Conservation (phyloP, 30 jellyfish, hydroid and myxozoan species). For the Chironex yamaguchii region DNA sequence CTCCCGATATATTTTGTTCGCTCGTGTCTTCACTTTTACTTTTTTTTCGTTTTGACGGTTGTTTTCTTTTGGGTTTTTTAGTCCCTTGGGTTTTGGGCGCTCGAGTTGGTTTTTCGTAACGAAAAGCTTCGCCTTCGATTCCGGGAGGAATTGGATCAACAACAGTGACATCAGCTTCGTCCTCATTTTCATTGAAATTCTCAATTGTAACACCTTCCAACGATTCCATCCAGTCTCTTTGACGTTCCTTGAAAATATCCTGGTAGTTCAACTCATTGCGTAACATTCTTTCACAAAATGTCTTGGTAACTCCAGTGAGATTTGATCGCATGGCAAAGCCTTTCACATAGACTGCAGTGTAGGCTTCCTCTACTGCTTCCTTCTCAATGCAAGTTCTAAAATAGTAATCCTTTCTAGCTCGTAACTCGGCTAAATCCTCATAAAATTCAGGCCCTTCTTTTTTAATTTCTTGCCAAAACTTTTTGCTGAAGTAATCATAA, state of each 20-base stretch:
- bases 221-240: slow-evolving; percentile 3
- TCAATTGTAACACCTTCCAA: slow-evolving; percentile 86
- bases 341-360: slow-evolving; percentile 83
- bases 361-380: slow-evolving; percentile 91
- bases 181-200: slow-evolving; percentile 73
- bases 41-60: background rate
- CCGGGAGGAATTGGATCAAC: slow-evolving; percentile 47
- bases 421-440: slow-evolving; percentile 81
- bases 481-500: slow-evolving; percentile 78
- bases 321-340: slow-evolving; percentile 90
- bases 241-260: slow-evolving; percentile 75
- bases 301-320: slow-evolving; percentile 57
- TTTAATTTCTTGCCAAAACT: slow-evolving; percentile 90
- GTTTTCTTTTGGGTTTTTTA: background rate
- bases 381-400: slow-evolving; percentile 75
- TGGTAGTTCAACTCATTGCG: slow-evolving; percentile 79
- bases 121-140: slow-evolving; percentile 35
- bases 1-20: slow-evolving; percentile 11
- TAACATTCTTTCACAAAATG: slow-evolving; percentile 86
- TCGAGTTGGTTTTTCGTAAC: slow-evolving; percentile 66
- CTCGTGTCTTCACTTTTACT: slow-evolving; percentile 17
- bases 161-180: slow-evolving; percentile 78
- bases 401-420: slow-evolving; percentile 70
- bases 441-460: slow-evolving; percentile 93
- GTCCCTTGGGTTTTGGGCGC: slow-evolving; percentile 47